These are phyloP conservation scores for Hyppa rectilinea DNA, from an alignment of 2,888 invertebrate species.

Conservation along the genomic window DNA sequence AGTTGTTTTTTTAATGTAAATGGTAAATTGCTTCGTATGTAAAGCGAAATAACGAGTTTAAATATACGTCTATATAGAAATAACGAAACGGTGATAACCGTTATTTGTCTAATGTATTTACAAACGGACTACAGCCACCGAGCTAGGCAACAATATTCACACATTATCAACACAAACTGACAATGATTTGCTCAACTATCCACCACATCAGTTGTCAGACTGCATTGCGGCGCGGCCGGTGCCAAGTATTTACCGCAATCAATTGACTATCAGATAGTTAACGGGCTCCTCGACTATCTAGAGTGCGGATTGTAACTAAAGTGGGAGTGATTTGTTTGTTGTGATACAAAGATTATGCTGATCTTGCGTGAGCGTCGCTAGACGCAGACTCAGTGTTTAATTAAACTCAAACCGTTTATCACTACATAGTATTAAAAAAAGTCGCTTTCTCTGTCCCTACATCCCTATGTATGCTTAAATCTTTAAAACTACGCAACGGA, in stretches of 20 bases:
- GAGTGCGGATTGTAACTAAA: background rate
- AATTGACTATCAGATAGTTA: conserved; percentile 54
- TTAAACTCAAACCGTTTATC: no score
- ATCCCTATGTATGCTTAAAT: no score
- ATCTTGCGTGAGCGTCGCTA: background rate
- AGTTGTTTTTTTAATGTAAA: no score
- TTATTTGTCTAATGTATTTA: no score
- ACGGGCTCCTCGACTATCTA: conserved; percentile 10
- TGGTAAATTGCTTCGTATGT: no score
- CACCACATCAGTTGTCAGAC: conserved; percentile 45
- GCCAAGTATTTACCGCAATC: conserved; percentile 60
- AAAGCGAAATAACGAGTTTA: no score
- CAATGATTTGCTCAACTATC: conserved; percentile 28
- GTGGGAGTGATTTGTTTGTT: conserved; percentile 8
- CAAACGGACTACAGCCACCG: no score
- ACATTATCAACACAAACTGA: conserved; percentile 17
- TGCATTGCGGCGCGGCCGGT: conserved; percentile 54
- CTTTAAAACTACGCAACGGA: no score
- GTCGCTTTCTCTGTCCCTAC: no score
- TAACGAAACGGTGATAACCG: no score
- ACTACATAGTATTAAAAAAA: no score
- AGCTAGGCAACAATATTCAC: background rate
- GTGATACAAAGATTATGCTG: background rate
- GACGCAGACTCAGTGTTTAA: background rate
- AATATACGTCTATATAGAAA: no score